Conservation (phyloP, 1,140 invertebrate genomes). For the Anagrus nilaparvatae region DNA sequence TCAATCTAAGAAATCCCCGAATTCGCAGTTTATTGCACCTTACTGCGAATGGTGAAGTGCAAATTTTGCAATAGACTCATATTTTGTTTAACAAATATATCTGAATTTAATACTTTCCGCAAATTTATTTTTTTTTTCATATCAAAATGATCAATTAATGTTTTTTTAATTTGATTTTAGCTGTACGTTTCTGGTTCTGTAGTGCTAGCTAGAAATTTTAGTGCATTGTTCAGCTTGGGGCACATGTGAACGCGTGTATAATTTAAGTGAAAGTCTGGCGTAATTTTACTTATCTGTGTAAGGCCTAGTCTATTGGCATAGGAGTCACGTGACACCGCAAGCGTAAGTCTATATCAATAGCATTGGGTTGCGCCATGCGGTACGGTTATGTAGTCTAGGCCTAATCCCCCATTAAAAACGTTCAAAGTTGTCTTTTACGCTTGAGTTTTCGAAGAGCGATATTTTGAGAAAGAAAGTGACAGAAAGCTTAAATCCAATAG, state of each 20-base stretch:
- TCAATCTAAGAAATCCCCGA: slow-evolving; percentile 16
- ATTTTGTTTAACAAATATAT: slow-evolving; percentile 10
- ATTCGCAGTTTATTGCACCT: slow-evolving; percentile 20
- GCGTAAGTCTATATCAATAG: too few species aligned
- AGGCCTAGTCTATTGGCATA: too few species aligned
- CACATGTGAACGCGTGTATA: slow-evolving; percentile 21
- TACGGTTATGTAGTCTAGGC: too few species aligned
- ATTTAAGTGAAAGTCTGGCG: slow-evolving; percentile 14
- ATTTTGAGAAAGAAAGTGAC: slow-evolving; percentile 2
- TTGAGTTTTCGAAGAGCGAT: slow-evolving; percentile 6
- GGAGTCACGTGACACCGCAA: too few species aligned
- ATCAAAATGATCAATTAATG: too few species aligned
- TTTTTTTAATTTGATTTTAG: slow-evolving; percentile 15
- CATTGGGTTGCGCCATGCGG: too few species aligned
- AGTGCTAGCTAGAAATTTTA: slow-evolving; percentile 20
- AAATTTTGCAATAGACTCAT: slow-evolving; percentile 18
- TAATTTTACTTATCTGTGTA: slow-evolving; percentile 15
- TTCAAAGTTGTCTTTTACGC: slow-evolving; percentile 20
- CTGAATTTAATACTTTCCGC: slow-evolving; percentile 19
- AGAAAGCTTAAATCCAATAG: too few species aligned
- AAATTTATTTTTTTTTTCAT: slow-evolving; percentile 20
- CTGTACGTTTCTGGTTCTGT: slow-evolving; percentile 3
- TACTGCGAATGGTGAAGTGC: slow-evolving; percentile 14
- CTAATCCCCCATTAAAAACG: slow-evolving; percentile 20
- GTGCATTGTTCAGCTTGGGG: slow-evolving; percentile 15